phyloP scores from a whole-genome alignment of 2,888 invertebrate species.

The Volucella bombylans region DNA sequence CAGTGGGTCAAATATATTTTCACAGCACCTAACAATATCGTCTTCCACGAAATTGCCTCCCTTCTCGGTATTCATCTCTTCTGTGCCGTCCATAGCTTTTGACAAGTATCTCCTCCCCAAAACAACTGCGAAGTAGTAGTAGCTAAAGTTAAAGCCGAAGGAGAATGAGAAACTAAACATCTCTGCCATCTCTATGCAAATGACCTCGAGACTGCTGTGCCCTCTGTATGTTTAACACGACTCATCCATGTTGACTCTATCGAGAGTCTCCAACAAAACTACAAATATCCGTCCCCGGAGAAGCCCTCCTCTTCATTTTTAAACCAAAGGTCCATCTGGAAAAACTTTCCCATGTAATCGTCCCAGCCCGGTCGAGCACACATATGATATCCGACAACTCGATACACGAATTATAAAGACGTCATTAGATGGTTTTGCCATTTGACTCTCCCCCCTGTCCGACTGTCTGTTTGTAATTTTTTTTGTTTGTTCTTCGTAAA shows the following conservation, averaged over 20 bases:
- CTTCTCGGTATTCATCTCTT: constrained; percentile 40
- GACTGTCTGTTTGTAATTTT: constrained; percentile 12
- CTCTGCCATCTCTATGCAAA: constrained; percentile 66
- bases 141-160: neutral
- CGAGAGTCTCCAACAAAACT: constrained; percentile 57
- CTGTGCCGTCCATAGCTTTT: neutral
- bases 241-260: constrained; percentile 63
- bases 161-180: constrained; percentile 13
- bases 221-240: constrained; percentile 53
- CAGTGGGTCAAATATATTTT: constrained; percentile 66
- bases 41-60: constrained; percentile 37
- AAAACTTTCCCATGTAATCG: constrained; percentile 68
- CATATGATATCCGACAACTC: constrained; percentile 70
- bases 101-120: neutral
- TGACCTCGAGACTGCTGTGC: constrained; percentile 60
- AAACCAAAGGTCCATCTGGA: constrained; percentile 3
- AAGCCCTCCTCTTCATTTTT: too few species aligned
- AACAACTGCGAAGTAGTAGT: neutral
- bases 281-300: neutral
- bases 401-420: constrained; percentile 74
- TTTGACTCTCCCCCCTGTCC: constrained; percentile 24
- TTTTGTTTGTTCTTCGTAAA: constrained; percentile 49
- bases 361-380: constrained; percentile 31
- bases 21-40: constrained; percentile 45
- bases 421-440: constrained; percentile 68